Evolutionary conservation across 2,797 vertebrate genomes (phyloP), one percentile per base, ranked within the genome.

Genomic region (Muscicapa striata): DNA sequence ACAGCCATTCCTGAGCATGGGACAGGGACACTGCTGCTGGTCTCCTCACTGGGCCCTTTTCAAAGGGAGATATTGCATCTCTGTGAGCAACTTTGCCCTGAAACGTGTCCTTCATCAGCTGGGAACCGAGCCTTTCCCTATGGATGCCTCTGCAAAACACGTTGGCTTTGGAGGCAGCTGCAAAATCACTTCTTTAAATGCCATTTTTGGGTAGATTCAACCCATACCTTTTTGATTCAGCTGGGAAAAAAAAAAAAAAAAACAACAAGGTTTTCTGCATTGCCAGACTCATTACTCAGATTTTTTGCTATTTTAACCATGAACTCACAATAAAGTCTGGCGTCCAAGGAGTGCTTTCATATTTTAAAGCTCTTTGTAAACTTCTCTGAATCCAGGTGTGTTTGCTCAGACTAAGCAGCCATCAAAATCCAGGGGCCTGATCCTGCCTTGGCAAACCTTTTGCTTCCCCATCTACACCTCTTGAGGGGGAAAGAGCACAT

Each of bases 301-400:
- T 43, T 81, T 59, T 94, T 59, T 87, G 48, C 64, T 90, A 76
- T 91, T 96, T 95, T 95, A 91, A 93, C 82, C 69, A 38, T 69
- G 68, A 67, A n/a, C 24, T 64, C 45, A 55, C 48, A 91, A 70
- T 48, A 92, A 64, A 0, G 2, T 59, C 75, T 89, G 64, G 81
- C 70, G 70, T 66, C 15, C 41, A 67, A 66, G 38, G 59, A 89
- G 29, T 14, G 24, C 66, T 87, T 82, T 84, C 62, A 15, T 41
- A 34, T 83, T 51, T 78, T 79, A 69, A 48, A 90, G 77, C 70
- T 59, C 81, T 89, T 51, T 41, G 57, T 67, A 43, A 69, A 62
- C 76, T 38, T 38, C 5, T n/a, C 54, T 48, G 63, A 45, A 68
- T 32, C 80, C 95, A 84, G 90, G 86, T 94, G 82, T 55, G 48